Base-by-base conservation (phyloP, 2,888 invertebrate genomes). In the Erebia palarica region DNA sequence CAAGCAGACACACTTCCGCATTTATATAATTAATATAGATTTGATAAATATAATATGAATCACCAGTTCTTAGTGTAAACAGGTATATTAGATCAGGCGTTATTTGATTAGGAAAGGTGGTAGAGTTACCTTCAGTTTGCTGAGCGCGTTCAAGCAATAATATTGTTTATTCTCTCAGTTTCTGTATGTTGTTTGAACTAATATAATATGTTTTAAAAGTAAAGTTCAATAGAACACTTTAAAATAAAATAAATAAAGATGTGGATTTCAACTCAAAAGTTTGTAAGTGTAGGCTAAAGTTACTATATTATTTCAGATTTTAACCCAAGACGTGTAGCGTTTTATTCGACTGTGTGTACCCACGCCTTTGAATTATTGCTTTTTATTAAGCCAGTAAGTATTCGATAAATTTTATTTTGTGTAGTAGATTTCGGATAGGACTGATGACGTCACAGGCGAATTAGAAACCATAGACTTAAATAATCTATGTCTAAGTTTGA, bases 51-150 rank as follows among this genome's bases (percentile, higher is more conserved):
- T n/a, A n/a, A n/a, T 4, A 27, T 27, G 27, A 21, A 21, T 27
- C 59, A 68, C 68, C 68, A 69, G 53, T 69, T 69, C 71, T 73
- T 64, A 49, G 63, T 21, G 49, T 63, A n/a, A 7, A 65, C 68
- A 70, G 72, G 69, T 84, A 85, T 90, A 90, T 90, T 88, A 84
- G 84, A 87, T 87, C 84, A 83, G 69, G 72, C 75, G 74, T 74
- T 76, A 77, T 78, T 79, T 75, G 75, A 75, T 78, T 78, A 78
- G 70, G 65, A 64, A 67, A 71, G 73, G 70, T 80, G 79, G 81
- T 85, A 79, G 81, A 84, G 84, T 84, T 81, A 81, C 86, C 81
- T 83, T 84, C 81, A 80, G 69, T 70, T 63, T 69, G 68, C 55
- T 64, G 55, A 58, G 44, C 21, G 57, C 57, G n/a, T 58, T 57